Base-by-base conservation (phyloP, 35 echinoderm and acorn worm species). In the Ophiothrix spiculata region DNA sequence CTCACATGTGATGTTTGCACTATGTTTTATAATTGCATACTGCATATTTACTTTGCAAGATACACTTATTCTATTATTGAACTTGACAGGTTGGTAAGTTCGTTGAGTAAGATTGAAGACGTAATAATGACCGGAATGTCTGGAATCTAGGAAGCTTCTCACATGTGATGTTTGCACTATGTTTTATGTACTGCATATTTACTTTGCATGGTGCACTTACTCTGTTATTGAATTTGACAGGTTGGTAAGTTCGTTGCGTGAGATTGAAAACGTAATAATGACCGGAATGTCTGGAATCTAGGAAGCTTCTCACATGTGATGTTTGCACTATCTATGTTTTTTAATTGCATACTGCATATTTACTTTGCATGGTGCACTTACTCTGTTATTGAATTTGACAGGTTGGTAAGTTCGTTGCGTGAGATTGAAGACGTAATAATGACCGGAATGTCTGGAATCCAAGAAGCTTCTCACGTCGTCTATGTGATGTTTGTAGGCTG, bases 111-210 rank as follows among this genome's bases (percentile, higher is more conserved):
- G n/a, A n/a, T n/a, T n/a, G n/a, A n/a, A n/a, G n/a, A n/a, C n/a
- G n/a, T n/a, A n/a, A n/a, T n/a, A n/a, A n/a, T n/a, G n/a, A n/a
- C n/a, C n/a, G n/a, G n/a, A 56, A 36, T 97, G 84, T 56, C 87
- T 93, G 33, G 91, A 93, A 35, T 90, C 91, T 36, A 97, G 63
- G 77, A 78, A 97, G 49, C 56, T 88, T 32, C 88, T 89, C 23
- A 97, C 94, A 97, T 97, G 39, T 91, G 85, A 39, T 97, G 84
- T 41, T 97, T 97, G 84, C 93, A 93, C 84, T 97, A 91, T 35
- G 93, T 75, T 31, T 91, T 91, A 38, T 97, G 91, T 12, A 91
- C 92, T 35, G 94, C 91, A 33, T 83, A 97, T n/a, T n/a, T n/a
- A n/a, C n/a, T n/a, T n/a, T n/a, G n/a, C n/a, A n/a, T n/a, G n/a